phyloP scores from a whole-genome alignment of 2,888 invertebrate genomes.

The Philonicus albiceps region DNA sequence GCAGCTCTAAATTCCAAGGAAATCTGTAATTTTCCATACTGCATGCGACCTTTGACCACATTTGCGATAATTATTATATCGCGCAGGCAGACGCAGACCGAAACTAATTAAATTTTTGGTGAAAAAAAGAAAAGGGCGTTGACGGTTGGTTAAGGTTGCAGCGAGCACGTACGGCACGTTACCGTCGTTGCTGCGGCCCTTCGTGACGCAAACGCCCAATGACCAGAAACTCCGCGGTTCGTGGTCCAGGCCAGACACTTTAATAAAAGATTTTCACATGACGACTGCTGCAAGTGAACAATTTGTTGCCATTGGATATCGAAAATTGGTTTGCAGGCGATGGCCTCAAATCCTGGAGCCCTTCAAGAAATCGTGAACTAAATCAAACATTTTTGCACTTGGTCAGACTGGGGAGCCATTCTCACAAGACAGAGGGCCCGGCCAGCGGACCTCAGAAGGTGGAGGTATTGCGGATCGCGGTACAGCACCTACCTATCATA shows the following conservation, averaged over 20 bases:
- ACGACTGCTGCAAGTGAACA: slow-evolving; percentile 32
- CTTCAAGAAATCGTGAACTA: slow-evolving; percentile 37
- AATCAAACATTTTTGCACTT: slow-evolving; percentile 33
- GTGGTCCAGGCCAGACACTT: slow-evolving; percentile 5
- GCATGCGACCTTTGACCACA: slow-evolving; percentile 42
- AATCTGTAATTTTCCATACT: slow-evolving; percentile 8
- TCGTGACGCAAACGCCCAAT: neutral
- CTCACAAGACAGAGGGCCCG: neutral
- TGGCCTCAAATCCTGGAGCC: slow-evolving; percentile 20
- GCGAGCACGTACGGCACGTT: slow-evolving; percentile 5
- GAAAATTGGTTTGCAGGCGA: slow-evolving; percentile 6
- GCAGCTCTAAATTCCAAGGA: neutral
- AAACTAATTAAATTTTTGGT: slow-evolving; percentile 45
- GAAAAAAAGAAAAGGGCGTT: slow-evolving; percentile 41
- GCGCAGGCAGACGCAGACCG: slow-evolving; percentile 9
- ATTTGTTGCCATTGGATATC: slow-evolving; percentile 35
- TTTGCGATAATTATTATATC: slow-evolving; percentile 44
- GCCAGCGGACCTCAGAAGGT: neutral
- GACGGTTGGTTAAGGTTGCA: slow-evolving; percentile 13
- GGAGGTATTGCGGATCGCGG: neutral
- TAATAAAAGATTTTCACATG: slow-evolving; percentile 41
- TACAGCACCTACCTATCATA: slow-evolving; percentile 43
- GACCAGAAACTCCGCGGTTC: neutral
- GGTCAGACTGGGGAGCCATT: neutral
- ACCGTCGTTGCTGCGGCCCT: neutral